Base-by-base conservation (phyloP, 2,888 invertebrate species). In the Bombylius major region DNA sequence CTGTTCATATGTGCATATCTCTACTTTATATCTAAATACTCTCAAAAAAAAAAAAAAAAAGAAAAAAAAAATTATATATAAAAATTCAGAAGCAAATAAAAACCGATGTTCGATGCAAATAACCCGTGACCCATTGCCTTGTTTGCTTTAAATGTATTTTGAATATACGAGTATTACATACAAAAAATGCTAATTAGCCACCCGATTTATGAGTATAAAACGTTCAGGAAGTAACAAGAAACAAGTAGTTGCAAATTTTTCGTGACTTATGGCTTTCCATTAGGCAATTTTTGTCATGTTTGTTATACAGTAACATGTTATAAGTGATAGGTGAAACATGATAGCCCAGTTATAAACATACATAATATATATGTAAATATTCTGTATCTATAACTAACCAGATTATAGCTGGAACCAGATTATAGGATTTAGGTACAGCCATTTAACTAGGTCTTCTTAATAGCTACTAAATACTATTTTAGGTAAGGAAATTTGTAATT, bases 251-350 rank as follows among this genome's bases (percentile, higher is more conserved):
- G 11, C 39, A 42, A 42, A 42, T 42, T 50, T 45, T 44, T 55
- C 55, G 55, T 55, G 55, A 55, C 55, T 55, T 55, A 55, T 55
- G 55, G 50, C 49, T 55, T 55, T 55, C 46, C 50, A 55, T 55
- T 55, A 51, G 47, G 13, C 50, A 50, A 55, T 47, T 55, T 42
- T 55, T 50, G 55, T 55, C 47, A 39, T 46, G 51, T 31, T 45
- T 31, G 55, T 31, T 23, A 36, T 36, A 7, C 39, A 42, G 12
- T 11, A 46, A 46, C 47, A 36, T 50, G 55, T 55, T 51, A 55
- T 55, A 55, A 55, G 36, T 39, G 55, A 55, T 55, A 46, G 50
- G 39, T n/a, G 55, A 46, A 31, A 46, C 39, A 31, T 14, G 55
- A 46, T 55, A 55, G 44, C 50, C 54, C n/a, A n/a, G 36, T 36